Percentiles rank a stretch among this genome's conserved stretches.
phyloP scores from a whole-genome alignment of 2,888 invertebrate species.

The Troides aeacus region DNA sequence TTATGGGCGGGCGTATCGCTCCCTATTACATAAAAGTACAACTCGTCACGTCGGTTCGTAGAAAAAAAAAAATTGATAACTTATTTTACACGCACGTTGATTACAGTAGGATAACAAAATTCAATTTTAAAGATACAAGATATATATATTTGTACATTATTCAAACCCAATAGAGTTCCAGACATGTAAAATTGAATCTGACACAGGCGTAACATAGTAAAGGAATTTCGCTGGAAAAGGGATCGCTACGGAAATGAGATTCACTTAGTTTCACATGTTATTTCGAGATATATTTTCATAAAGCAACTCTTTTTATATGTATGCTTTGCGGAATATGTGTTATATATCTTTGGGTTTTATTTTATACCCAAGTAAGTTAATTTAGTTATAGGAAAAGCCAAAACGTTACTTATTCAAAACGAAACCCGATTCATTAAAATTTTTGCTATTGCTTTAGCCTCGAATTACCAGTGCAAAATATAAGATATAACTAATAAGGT shows the following conservation, averaged over 20 bases:
- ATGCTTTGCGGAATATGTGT: background rate
- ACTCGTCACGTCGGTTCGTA: no score
- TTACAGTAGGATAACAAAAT: background rate
- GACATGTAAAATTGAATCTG: slow-evolving; percentile 22
- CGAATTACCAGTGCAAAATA: no score
- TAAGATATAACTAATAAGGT: no score
- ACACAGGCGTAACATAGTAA: slow-evolving; percentile 26
- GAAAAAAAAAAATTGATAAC: no score
- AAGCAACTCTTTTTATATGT: slow-evolving; percentile 16
- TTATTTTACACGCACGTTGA: background rate
- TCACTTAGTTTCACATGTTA: slow-evolving; percentile 22
- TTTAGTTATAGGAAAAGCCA: no score
- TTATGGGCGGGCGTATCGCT: no score
- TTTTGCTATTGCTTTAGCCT: no score
- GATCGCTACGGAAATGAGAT: slow-evolving; percentile 27
- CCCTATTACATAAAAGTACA: no score
- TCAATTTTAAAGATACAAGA: background rate
- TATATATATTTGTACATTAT: slow-evolving; percentile 7
- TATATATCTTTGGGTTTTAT: background rate
- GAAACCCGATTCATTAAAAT: no score
- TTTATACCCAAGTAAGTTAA: background rate
- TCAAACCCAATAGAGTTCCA: background rate
- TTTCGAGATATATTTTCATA: slow-evolving; percentile 23
- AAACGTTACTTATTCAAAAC: no score
- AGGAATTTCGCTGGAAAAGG: slow-evolving; percentile 22